Evolutionary conservation across 2,113 vertebrate genomes (phyloP).

Genomic region (Boulengeromyrus knoepffleri): DNA sequence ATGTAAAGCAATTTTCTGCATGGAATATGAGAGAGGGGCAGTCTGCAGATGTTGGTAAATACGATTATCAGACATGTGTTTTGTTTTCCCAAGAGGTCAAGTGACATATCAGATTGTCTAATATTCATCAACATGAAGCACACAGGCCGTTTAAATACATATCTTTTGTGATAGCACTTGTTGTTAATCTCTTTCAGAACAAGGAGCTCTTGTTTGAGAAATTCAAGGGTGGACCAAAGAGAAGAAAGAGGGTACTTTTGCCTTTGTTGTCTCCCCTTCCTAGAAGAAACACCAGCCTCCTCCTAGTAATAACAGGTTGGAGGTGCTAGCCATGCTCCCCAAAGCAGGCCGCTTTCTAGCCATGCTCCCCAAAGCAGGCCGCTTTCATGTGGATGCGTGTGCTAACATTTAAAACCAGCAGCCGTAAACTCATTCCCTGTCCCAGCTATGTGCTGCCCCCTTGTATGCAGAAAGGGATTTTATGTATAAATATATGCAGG

Average conservation of each 20-base stretch:
- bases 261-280: constrained; percentile 20
- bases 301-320: background rate
- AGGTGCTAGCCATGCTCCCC: background rate
- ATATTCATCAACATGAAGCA: background rate
- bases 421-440: background rate
- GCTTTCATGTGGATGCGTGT: background rate
- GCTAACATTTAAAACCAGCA: constrained; percentile 2
- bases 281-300: background rate
- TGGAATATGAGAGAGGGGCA: background rate
- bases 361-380: background rate
- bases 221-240: constrained; percentile 76
- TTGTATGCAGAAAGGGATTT: background rate
- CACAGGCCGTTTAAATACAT: background rate
- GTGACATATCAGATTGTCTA: background rate
- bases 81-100: background rate
- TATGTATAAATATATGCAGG: background rate
- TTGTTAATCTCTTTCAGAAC: constrained; percentile 61
- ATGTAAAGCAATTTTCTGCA: background rate
- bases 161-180: background rate
- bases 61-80: background rate
- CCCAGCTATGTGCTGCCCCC: background rate
- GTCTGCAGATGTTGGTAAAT: background rate
- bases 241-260: constrained; percentile 81
- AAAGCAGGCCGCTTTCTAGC: background rate
- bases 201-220: constrained; percentile 89